Conservation (phyloP, 2,888 invertebrate species). For the Stramonita haemastoma region DNA sequence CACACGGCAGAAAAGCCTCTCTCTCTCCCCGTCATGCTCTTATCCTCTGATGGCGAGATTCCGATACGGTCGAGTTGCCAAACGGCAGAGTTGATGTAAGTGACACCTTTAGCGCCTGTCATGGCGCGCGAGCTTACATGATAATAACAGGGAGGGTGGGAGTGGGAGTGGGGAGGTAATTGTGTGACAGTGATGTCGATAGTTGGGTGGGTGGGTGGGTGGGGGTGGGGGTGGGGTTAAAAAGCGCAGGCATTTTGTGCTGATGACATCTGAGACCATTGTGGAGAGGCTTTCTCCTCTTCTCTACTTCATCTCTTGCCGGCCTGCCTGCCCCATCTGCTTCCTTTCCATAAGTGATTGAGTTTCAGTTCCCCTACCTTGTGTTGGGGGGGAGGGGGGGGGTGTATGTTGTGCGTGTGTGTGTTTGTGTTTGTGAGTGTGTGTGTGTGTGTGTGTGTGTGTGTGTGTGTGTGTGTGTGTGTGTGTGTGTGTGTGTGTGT, state of each 20-base stretch:
- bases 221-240: background rate
- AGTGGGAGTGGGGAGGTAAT: too few species aligned
- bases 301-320: background rate
- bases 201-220: background rate
- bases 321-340: background rate
- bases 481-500: background rate
- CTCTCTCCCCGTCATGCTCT: background rate
- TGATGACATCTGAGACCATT: slow-evolving; percentile 27
- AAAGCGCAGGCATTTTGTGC: slow-evolving; percentile 3
- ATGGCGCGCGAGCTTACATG: slow-evolving; percentile 17
- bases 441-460: background rate
- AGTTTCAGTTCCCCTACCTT: background rate
- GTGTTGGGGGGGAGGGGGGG: background rate
- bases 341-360: background rate
- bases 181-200: background rate
- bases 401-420: background rate
- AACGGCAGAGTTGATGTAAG: slow-evolving; percentile 39
- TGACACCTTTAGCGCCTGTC: slow-evolving; percentile 28
- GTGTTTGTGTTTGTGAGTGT: background rate
- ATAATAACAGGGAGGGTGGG: slow-evolving; percentile 22
- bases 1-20: too few species aligned
- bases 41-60: slow-evolving; percentile 33
- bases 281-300: background rate
- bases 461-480: background rate
- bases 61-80: slow-evolving; percentile 28